These are phyloP conservation scores for Atta cephalotes DNA, from an alignment of 1,140 invertebrate genomes.

Conservation along the genomic window DNA sequence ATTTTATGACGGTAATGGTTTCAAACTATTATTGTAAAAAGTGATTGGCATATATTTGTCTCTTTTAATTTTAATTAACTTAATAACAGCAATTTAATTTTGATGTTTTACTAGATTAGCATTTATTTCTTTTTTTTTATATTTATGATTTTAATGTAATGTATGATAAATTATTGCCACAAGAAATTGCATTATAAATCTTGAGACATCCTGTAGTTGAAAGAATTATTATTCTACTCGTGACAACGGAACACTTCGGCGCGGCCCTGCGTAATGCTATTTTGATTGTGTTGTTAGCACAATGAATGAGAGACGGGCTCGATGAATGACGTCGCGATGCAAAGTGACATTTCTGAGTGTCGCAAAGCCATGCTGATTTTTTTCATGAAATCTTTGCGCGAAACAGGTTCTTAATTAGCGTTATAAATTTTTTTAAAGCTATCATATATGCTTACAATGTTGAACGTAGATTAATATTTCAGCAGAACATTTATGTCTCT, in stretches of 20 bases:
- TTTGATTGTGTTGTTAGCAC: conserved; percentile 72
- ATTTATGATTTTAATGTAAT: neutral
- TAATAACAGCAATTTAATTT: neutral
- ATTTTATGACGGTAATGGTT: neutral
- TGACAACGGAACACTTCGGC: conserved; percentile 1
- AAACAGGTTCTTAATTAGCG: neutral
- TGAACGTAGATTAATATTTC: neutral
- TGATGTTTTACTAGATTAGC: neutral
- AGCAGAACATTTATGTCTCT: neutral
- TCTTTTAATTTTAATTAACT: neutral
- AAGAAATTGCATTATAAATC: neutral
- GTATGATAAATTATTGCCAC: neutral
- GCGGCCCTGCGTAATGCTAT: conserved; percentile 68
- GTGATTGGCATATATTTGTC: neutral
- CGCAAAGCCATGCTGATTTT: neutral
- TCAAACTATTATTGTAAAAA: conserved; percentile 1
- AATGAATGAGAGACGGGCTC: conserved; percentile 66
- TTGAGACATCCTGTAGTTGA: neutral
- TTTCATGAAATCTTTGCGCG: neutral
- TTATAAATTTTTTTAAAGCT: neutral
- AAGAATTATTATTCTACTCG: neutral
- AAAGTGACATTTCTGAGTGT: conserved; percentile 32
- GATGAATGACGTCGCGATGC: conserved; percentile 18
- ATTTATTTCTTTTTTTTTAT: neutral
- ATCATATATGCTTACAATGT: neutral